Evolutionary conservation across 2,888 invertebrate genomes (phyloP), one percentile per base, ranked within the genome.

Genomic region (Malthinus flaveolus): DNA sequence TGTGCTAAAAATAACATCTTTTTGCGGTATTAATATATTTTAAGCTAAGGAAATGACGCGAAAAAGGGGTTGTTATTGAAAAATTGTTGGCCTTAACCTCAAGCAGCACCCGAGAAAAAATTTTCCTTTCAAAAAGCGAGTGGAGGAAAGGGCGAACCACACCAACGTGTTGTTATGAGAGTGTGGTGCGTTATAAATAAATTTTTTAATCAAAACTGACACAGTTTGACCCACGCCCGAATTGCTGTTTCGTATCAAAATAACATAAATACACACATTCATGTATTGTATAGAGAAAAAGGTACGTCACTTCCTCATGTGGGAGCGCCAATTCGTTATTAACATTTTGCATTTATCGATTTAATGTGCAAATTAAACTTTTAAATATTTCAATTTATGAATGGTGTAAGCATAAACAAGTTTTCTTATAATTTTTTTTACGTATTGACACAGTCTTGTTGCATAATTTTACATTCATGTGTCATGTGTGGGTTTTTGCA

Each of bases 251-350:
- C 37, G 49, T 49, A 49, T 55, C 48, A 37, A 31, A 23, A 23
- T 23, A 23, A 5, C 23, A 23, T 23, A 23, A 23, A 23, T 5
- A 23, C 23, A 23, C 5, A 3, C 5, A 5, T 23, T 11, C 7
- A 42, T 48, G 48, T 49, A 55, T 55, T 55, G 49, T 45, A 39
- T 58, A 36, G 8, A 23, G 12, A 52, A 37, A 52, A n/a, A n/a
- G n/a, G n/a, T n/a, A 49, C 58, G 58, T 53, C 51, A 58, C 53
- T 53, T 58, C 58, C 58, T 47, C 23, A 53, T 48, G 52, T 52
- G 48, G 58, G 58, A 48, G 58, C 49, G 58, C 47, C 51, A 37
- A 53, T 49, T 58, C 49, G 49, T 58, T 58, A 56, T 53, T 51
- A 32, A 42, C 15, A 5, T 15, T 23, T 23, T 23, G 23, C 39